Base-by-base conservation (phyloP, 2,888 invertebrate genomes). In the Agonopterix arenella region DNA sequence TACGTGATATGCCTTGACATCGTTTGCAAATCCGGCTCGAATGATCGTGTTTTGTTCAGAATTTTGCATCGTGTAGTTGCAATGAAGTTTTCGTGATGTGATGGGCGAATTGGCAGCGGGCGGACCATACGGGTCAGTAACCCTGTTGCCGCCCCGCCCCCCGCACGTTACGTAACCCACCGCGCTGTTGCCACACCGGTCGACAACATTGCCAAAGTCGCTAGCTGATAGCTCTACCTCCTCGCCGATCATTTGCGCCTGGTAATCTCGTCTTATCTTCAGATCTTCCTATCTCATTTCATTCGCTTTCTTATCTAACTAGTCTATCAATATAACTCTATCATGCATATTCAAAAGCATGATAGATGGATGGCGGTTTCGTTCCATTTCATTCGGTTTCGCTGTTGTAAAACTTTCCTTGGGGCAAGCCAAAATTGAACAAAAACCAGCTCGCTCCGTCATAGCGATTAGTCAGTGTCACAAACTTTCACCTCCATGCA, bases 81-180 rank as follows among this genome's bases (percentile, higher is more conserved):
- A 84, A 76, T 71, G 73, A 67, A 73, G 77, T 80, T 83, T 83
- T 81, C 75, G 80, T 80, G 80, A 78, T 80, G 76, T 80, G 81
- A 80, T 80, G 84, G 73, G 75, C 80, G 81, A 84, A 85, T 86
- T 89, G 89, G 88, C 88, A 85, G 78, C 71, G 79, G 64, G 64
- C 81, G 74, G 78, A 75, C 83, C 80, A 77, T 76, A 66, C 81
- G 70, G 88, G 85, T 88, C 88, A 83, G 59, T 82, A 70, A 84
- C 84, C 88, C 70, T 8, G 68, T 40, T 61, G 50, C 68, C 61
- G 66, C 66, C 70, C 60, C 68, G 72, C 62, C 67, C 60, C 62
- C 64, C 68, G 56, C 70, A 42, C 51, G 58, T 84, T 84, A 79
- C 81, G 80, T 82, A 84, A 85, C 64, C 55, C 55, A 45, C 58